Conservation (phyloP, 2,113 vertebrate species). For the Saguinus imperator region DNA sequence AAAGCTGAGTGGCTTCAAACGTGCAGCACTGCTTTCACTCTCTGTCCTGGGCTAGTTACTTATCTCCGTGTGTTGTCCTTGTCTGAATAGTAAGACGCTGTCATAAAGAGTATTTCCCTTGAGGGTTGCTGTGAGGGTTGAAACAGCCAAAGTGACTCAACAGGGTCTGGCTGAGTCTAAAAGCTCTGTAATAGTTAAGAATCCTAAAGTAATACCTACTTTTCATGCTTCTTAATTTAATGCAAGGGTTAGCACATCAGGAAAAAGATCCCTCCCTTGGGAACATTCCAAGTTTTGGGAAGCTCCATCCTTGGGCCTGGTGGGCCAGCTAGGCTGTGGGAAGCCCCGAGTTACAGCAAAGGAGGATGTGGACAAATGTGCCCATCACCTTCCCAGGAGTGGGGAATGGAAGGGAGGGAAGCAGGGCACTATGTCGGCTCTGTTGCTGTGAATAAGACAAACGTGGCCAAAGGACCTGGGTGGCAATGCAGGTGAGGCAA, state of each 20-base stretch:
- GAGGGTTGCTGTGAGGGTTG: not conserved
- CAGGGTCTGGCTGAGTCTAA: no score
- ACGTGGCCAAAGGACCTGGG: not conserved
- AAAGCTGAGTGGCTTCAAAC: not conserved
- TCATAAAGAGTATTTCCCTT: not conserved
- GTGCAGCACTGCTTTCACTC: not conserved
- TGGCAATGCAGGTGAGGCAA: no score
- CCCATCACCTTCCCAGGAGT: rapidly evolving
- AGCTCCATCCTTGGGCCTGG: not conserved
- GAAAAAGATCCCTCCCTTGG: not conserved
- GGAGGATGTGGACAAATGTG: not conserved
- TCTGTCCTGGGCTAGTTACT: not conserved
- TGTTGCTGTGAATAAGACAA: not conserved
- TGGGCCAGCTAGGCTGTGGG: not conserved
- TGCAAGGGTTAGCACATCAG: not conserved
- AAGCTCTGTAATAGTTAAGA: no score
- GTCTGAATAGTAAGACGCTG: not conserved
- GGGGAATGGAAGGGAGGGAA: not conserved
- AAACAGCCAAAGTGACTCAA: no score
- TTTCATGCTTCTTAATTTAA: no score
- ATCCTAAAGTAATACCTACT: no score
- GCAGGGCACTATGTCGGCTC: rapidly evolving
- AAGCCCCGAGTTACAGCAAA: not conserved
- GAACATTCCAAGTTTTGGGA: not conserved
- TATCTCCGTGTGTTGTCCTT: not conserved